Evolutionary conservation across 2,888 invertebrate species (phyloP).

Genomic region (Caenorhabditis sp.): DNA sequence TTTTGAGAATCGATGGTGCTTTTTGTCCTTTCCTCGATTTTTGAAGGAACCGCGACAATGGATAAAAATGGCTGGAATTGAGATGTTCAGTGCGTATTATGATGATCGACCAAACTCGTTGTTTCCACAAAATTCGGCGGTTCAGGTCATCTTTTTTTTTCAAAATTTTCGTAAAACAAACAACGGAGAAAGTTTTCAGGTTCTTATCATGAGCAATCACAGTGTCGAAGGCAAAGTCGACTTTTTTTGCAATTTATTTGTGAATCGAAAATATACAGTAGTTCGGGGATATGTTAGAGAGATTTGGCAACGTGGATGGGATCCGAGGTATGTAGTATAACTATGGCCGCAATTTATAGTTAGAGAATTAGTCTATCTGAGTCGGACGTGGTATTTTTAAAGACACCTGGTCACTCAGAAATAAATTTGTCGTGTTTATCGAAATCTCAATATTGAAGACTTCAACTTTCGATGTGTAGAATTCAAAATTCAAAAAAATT

Average conservation of each 20-base stretch:
- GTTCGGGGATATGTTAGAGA: constrained; percentile 58
- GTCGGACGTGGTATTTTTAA: too few relatives aligned
- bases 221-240: constrained; percentile 27
- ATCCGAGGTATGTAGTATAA: constrained; percentile 57
- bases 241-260: constrained; percentile 48
- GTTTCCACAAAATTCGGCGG: constrained; percentile 45
- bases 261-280: constrained; percentile 15
- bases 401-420: too few relatives aligned
- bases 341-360: too few relatives aligned
- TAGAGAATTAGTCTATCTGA: too few relatives aligned
- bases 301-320: constrained; percentile 71
- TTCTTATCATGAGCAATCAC: constrained; percentile 48
- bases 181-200: constrained; percentile 38
- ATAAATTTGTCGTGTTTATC: too few relatives aligned
- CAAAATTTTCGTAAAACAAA: neutral
- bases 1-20: constrained; percentile 45
- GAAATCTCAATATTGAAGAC: too few relatives aligned
- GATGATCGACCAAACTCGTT: constrained; percentile 60
- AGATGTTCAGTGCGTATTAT: constrained; percentile 63
- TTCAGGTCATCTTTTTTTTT: constrained; percentile 48
- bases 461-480: too few relatives aligned
- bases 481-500: too few relatives aligned
- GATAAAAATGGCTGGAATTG: constrained; percentile 42
- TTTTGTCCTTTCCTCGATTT: constrained; percentile 16
- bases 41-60: constrained; percentile 25